Evolutionary conservation across 1,140 invertebrate species (phyloP).

Genomic region (Hesperophylax magnus): DNA sequence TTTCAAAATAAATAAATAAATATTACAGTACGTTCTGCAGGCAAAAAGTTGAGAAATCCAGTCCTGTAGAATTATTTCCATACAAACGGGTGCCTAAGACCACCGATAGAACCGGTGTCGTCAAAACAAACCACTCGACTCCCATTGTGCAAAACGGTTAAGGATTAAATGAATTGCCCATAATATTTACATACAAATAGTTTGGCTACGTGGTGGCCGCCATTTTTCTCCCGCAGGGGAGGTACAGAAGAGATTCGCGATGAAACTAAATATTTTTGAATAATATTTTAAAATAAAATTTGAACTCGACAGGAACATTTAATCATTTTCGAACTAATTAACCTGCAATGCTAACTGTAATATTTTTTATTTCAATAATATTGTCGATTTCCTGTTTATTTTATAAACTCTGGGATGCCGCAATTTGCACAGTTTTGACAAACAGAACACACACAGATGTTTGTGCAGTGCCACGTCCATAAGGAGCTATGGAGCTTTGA

Average conservation of each 20-base stretch:
- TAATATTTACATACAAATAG: constrained; percentile 59
- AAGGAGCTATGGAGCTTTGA: too few relatives aligned
- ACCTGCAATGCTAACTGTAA: too few relatives aligned
- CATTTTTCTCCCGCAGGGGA: constrained; percentile 46
- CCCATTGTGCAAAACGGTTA: constrained; percentile 50
- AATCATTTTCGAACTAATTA: too few relatives aligned
- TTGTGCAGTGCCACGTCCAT: too few relatives aligned
- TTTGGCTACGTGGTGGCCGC: constrained; percentile 46
- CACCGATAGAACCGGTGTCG: constrained; percentile 28
- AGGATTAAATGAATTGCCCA: constrained; percentile 57
- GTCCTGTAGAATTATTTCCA: constrained; percentile 8
- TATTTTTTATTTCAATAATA: too few relatives aligned
- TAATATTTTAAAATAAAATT: too few relatives aligned
- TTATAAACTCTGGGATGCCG: too few relatives aligned
- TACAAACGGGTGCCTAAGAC: constrained; percentile 6
- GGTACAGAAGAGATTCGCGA: background rate
- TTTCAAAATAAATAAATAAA: too few relatives aligned
- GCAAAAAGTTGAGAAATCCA: background rate
- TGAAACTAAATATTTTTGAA: background rate
- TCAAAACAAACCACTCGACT: constrained; percentile 50
- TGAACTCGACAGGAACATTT: too few relatives aligned
- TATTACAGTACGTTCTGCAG: background rate
- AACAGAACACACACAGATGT: too few relatives aligned
- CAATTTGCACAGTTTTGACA: too few relatives aligned
- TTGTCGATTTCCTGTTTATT: too few relatives aligned